These are phyloP conservation scores for Brachypterus glaber DNA, from an alignment of 2,888 invertebrate species.

Conservation along the genomic window DNA sequence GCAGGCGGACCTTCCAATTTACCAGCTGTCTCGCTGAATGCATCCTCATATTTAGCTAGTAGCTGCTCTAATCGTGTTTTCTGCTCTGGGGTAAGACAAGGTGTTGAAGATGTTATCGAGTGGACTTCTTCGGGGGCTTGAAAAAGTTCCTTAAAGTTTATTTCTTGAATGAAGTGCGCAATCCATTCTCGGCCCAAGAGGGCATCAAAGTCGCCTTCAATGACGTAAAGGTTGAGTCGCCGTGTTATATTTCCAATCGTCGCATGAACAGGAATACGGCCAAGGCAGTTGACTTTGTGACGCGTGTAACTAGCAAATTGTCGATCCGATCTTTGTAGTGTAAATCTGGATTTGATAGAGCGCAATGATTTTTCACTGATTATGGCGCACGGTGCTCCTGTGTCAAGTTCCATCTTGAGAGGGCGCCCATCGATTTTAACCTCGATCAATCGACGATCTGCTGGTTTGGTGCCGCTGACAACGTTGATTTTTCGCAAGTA, in stretches of 20 bases:
- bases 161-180: too few relatives aligned
- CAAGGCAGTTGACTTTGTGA: conserved; percentile 9
- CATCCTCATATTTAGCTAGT: conserved; percentile 14
- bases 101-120: conserved; percentile 4
- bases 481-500: conserved; percentile 5
- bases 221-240: too few relatives aligned
- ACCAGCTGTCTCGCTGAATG: conserved; percentile 21
- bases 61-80: conserved; percentile 2
- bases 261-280: conserved; percentile 4
- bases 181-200: too few relatives aligned
- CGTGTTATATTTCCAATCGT: conserved; percentile 3
- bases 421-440: conserved; percentile 8
- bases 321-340: conserved; percentile 6
- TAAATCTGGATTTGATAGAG: conserved; percentile 3
- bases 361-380: conserved; percentile 9
- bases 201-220: too few relatives aligned
- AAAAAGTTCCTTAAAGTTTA: too few relatives aligned
- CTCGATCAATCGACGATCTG: conserved; percentile 3
- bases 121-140: neutral
- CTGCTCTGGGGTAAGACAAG: conserved; percentile 2
- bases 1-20: too few relatives aligned
- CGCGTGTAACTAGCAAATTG: conserved; percentile 12
- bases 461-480: conserved; percentile 6
- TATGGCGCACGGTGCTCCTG: conserved; percentile 13
- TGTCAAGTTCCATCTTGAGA: conserved; percentile 13